Evolutionary conservation across 2,888 invertebrate species (phyloP), one percentile per base, ranked within the genome.

Genomic region (Dioctria rufipes): DNA sequence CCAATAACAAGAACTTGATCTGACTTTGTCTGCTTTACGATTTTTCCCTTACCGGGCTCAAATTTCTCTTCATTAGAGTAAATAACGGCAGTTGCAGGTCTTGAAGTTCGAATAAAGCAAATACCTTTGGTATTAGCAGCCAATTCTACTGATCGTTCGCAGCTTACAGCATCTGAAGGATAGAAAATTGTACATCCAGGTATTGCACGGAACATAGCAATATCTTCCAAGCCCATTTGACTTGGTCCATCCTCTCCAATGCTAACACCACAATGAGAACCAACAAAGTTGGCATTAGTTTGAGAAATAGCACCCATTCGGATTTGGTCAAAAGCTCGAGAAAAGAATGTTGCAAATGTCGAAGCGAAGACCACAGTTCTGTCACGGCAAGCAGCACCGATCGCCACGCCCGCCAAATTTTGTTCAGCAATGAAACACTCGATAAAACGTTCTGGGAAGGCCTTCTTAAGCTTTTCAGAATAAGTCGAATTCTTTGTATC

Each of bases 341-440:
- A 95, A 89, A 99, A 95, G 93, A 99, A 99, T 3, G 97, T 96
- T 54, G 99, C 99, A 90, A 99, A 99, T 8, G 99, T 98, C 81
- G 98, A 98, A 3, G 94, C 96, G 90, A 99, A 99, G 1, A 97
- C 95, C 71, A 99, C 93, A 5, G 97, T 95, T 83, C 99, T 93
- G 87, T 96, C 95, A 83, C 99, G 92, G 87, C 98, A 98, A 25
- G 96, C 96, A 79, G 96, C 95, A 40, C 99, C 99, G 85, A 98
- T 96, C 0, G 96, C 98, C 81, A 98, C 97, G 71, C 98, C 98
- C 83, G 97, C 97, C 87, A 98, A 90, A 91, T 98, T 99, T 91
- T 99, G 99, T 88, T 99, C 99, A 81, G 99, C 99, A 87, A 99
- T 99, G 91, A 95, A 99, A 88, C 99, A 98, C 90, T 99, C 99